Evolutionary conservation across 2,113 vertebrate genomes (phyloP).

Genomic region (Motacilla alba): DNA sequence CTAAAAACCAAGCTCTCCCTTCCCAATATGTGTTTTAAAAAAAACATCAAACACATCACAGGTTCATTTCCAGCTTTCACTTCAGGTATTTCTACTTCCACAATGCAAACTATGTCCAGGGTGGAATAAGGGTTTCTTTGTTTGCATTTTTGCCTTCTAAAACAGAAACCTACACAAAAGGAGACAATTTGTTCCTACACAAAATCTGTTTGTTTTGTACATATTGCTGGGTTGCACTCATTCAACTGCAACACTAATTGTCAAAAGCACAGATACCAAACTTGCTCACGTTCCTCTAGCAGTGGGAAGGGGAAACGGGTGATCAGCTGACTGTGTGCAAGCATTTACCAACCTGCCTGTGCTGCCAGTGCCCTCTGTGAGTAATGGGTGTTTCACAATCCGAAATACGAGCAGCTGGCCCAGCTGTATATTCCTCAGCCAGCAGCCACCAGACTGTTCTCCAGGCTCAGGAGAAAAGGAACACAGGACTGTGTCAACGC

Average conservation of each 20-base stretch:
- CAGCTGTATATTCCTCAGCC: not conserved
- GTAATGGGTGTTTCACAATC: slow-evolving; percentile 59
- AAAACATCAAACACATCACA: not conserved
- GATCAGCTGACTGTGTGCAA: not conserved
- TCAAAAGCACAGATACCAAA: slow-evolving; percentile 20
- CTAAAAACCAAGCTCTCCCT: not conserved
- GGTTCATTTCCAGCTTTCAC: not conserved
- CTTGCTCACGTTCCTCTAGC: slow-evolving; percentile 40
- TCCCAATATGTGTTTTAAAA: not conserved
- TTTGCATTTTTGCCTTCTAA: slow-evolving; percentile 4
- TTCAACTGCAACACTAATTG: slow-evolving; percentile 57
- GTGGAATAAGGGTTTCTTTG: rapidly evolving
- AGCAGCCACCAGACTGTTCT: not conserved
- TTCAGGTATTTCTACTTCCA: slow-evolving; percentile 26
- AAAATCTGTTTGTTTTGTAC: slow-evolving; percentile 18
- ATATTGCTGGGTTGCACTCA: not conserved
- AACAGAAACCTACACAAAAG: slow-evolving; percentile 26
- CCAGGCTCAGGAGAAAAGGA: not conserved
- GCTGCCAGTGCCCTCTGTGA: slow-evolving; percentile 25
- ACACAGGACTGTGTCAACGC: not conserved
- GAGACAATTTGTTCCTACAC: not conserved
- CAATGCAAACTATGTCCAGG: not conserved
- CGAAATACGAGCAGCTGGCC: slow-evolving; percentile 24
- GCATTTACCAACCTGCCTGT: slow-evolving; percentile 53
- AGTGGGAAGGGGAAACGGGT: not conserved